Evolutionary conservation across 2,888 invertebrate species (phyloP).

Genomic region (Boloria selene): DNA sequence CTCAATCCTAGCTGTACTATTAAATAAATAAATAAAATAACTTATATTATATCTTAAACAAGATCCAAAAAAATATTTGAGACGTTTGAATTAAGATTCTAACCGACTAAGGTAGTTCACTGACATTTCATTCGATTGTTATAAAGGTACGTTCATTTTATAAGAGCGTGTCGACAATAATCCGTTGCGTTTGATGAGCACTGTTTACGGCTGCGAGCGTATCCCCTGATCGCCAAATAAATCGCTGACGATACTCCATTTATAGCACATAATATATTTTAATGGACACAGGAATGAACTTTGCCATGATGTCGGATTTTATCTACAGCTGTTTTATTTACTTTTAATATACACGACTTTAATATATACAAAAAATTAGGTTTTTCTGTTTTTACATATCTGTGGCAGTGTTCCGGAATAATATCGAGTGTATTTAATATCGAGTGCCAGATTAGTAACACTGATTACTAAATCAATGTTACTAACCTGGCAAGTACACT

Average conservation of each 20-base stretch:
- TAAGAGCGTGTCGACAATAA: constrained; percentile 63
- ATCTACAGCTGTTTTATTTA: constrained; percentile 14
- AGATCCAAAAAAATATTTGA: neutral
- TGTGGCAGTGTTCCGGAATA: no score
- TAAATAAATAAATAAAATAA: no score
- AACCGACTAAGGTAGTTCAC: neutral
- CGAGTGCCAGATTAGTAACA: no score
- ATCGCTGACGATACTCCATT: constrained; percentile 74
- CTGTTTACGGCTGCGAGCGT: constrained; percentile 69
- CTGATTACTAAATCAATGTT: no score
- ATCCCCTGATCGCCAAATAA: constrained; percentile 70
- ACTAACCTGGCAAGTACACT: no score
- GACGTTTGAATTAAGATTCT: no score
- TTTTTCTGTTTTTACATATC: no score
- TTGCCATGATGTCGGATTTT: constrained; percentile 31
- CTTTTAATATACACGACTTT: constrained; percentile 11
- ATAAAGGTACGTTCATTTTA: constrained; percentile 53
- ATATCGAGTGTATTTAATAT: no score
- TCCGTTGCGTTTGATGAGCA: constrained; percentile 62
- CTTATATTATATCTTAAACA: no score
- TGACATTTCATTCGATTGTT: constrained; percentile 10
- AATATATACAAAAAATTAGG: neutral
- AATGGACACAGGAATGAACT: constrained; percentile 52
- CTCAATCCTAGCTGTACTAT: no score
- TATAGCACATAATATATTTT: constrained; percentile 75